Evolutionary conservation across 2,888 invertebrate genomes (phyloP).

Genomic region (Cremastobaeus sp.): DNA sequence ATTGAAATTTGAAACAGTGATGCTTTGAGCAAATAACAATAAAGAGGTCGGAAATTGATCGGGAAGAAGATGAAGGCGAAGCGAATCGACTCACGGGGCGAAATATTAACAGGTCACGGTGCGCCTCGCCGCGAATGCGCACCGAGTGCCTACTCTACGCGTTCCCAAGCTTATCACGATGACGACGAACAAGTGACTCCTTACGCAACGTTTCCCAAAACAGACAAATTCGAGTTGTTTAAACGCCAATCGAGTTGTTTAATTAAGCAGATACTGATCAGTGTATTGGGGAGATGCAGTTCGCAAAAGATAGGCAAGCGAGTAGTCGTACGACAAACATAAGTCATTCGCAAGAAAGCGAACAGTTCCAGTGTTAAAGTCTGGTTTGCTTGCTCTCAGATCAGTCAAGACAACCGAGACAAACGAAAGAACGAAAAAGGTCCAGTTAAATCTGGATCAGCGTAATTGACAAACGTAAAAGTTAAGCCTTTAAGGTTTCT

Average conservation of each 20-base stretch:
- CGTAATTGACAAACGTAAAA: slow-evolving; percentile 40
- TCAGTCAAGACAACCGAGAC: slow-evolving; percentile 10
- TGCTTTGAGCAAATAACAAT: slow-evolving; percentile 32
- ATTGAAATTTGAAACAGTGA: slow-evolving; percentile 54
- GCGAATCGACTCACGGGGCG: slow-evolving; percentile 70
- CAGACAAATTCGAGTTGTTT: slow-evolving; percentile 3
- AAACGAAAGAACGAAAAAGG: slow-evolving; percentile 21
- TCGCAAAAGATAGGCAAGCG: slow-evolving; percentile 51
- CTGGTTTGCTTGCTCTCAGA: not conserved
- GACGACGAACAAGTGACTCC: slow-evolving; percentile 38
- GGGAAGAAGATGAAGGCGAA: slow-evolving; percentile 63
- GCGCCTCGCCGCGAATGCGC: slow-evolving; percentile 5
- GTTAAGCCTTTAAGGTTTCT: slow-evolving; percentile 37
- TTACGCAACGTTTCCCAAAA: slow-evolving; percentile 14
- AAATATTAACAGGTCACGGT: slow-evolving; percentile 35
- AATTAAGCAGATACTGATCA: slow-evolving; percentile 31
- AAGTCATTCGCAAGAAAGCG: slow-evolving; percentile 42
- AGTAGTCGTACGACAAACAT: slow-evolving; percentile 28
- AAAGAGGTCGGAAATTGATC: slow-evolving; percentile 46
- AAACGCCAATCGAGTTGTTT: slow-evolving; percentile 20
- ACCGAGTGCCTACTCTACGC: slow-evolving; percentile 36
- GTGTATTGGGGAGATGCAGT: slow-evolving; percentile 35
- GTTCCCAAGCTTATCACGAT: slow-evolving; percentile 40
- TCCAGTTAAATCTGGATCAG: slow-evolving; percentile 25
- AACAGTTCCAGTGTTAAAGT: slow-evolving; percentile 1